Evolutionary conservation across 23 tunicate genomes (phyloP).

Genomic region (Phallusia fumigata): DNA sequence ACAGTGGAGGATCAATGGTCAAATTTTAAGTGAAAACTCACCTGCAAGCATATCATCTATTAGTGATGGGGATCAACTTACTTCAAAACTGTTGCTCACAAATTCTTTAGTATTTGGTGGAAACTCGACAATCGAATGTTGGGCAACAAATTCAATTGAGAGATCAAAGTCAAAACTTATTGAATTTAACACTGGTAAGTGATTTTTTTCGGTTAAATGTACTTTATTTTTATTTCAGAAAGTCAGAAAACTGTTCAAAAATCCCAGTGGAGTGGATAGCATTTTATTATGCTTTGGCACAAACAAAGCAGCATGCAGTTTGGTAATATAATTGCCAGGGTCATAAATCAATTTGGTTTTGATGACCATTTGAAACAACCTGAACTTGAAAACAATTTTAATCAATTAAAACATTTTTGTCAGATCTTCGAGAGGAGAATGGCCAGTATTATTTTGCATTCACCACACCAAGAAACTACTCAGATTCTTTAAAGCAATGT

Average conservation of each 20-base stretch:
- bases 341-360: neutral
- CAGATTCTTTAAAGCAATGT: neutral
- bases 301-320: too few species aligned
- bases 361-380: too few species aligned
- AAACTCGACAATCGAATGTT: neutral
- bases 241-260: neutral
- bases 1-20: conserved; percentile 8
- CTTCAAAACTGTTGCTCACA: neutral
- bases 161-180: neutral
- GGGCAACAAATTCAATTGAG: conserved; percentile 4
- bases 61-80: neutral
- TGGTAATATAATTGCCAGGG: too few species aligned
- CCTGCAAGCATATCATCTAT: neutral
- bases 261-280: neutral
- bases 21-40: neutral
- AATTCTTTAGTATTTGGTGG: conserved; percentile 3
- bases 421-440: neutral
- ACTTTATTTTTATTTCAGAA: neutral
- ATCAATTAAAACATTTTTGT: neutral
- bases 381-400: too few species aligned
- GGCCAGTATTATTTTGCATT: neutral
- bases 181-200: neutral
- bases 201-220: neutral
- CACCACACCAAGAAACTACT: neutral
- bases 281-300: too few species aligned